These are phyloP conservation scores for Hycleus phaleratus DNA, from an alignment of 1,140 invertebrate species.

Conservation along the genomic window DNA sequence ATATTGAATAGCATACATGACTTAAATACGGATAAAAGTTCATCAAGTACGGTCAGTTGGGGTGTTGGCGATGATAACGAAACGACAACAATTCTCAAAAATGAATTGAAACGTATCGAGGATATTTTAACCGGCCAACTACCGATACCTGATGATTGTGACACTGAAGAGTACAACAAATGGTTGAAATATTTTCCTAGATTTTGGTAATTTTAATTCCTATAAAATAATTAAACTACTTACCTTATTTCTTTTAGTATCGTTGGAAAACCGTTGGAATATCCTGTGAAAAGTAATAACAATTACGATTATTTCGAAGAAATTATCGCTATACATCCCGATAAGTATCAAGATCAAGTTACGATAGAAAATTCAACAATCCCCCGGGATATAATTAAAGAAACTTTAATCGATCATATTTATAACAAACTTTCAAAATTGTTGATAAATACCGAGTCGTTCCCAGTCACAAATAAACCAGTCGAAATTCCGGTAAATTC, in stretches of 20 bases:
- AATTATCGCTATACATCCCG: constrained; percentile 9
- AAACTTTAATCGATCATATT: constrained; percentile 7
- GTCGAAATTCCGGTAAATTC: background rate
- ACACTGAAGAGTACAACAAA: constrained; percentile 26
- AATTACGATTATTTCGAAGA: constrained; percentile 7
- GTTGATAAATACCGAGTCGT: background rate
- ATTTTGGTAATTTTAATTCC: constrained; percentile 17
- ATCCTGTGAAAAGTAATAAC: background rate
- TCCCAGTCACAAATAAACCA: background rate
- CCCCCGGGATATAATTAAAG: constrained; percentile 6
- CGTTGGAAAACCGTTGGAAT: background rate
- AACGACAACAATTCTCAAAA: constrained; percentile 21
- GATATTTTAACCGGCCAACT: constrained; percentile 23
- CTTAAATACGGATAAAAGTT: constrained; percentile 14
- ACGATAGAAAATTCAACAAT: background rate
- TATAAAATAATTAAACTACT: background rate
- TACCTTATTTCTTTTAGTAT: constrained; percentile 11
- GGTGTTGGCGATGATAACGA: constrained; percentile 29
- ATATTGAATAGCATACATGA: background rate
- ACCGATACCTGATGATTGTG: constrained; percentile 22
- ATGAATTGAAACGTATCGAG: constrained; percentile 28
- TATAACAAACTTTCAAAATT: constrained; percentile 6
- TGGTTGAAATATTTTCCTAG: constrained; percentile 30
- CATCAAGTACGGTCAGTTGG: constrained; percentile 33
- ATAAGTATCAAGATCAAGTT: constrained; percentile 2